Percentiles rank a stretch among this genome's conserved stretches.
Evolutionary conservation across 2,797 vertebrate species (phyloP).

Genomic region (Phrynocephalus guinanensis): DNA sequence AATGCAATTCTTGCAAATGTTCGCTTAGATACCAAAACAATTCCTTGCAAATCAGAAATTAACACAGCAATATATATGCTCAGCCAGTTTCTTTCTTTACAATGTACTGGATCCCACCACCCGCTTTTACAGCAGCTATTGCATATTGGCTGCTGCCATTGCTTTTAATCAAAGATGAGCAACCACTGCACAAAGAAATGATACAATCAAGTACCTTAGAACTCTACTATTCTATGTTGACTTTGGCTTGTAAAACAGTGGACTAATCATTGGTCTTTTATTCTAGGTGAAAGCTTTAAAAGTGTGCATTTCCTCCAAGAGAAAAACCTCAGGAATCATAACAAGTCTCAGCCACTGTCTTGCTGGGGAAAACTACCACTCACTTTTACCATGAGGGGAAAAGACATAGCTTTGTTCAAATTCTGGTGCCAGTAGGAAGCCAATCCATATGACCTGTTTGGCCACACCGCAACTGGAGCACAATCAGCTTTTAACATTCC

Average conservation of each 20-base stretch:
- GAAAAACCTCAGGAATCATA: neutral
- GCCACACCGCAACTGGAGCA: slow-evolving; percentile 33
- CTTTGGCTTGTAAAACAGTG: neutral
- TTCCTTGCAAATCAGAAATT: neutral
- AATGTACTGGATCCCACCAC: neutral
- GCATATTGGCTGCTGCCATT: neutral
- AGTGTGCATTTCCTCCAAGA: neutral
- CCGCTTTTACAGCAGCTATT: neutral
- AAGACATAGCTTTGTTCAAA: neutral
- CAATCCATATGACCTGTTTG: neutral
- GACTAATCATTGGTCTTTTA: neutral
- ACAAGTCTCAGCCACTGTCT: too few species aligned
- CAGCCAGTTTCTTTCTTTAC: too few species aligned
- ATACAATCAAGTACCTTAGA: neutral
- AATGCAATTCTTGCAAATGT: neutral
- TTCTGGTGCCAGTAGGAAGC: accelerated
- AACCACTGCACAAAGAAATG: neutral
- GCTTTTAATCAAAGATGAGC: neutral
- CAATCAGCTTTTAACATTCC: slow-evolving; percentile 63
- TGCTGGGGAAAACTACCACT: neutral
- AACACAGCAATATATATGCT: too few species aligned
- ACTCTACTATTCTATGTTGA: neutral
- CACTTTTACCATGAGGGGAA: accelerated
- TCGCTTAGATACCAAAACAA: neutral
- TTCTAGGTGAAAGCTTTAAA: neutral